Base-by-base conservation (phyloP, 2,888 invertebrate genomes). In the Pharmacophagus antenor region DNA sequence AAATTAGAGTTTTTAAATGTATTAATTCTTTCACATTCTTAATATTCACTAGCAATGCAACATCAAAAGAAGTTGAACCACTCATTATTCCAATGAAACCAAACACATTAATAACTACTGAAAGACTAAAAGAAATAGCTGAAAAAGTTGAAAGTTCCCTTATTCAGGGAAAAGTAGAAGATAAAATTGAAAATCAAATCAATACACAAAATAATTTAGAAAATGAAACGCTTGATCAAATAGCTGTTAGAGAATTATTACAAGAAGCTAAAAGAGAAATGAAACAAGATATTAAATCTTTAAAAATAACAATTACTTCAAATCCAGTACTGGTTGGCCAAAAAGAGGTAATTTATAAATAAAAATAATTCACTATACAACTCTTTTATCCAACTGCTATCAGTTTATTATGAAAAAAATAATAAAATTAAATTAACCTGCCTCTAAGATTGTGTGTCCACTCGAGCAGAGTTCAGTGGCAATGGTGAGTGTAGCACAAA, bases 181-280 rank as follows among this genome's bases (percentile, higher is more conserved):
- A 79, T 17, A 65, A 55, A 8, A 27, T 50, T 10, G 51, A 55
- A 7, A 62, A 25, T 18, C 51, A 54, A 44, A 50, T 62, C 21
- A 53, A 58, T n/a, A 7, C 3, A 15, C 59, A 64, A 10, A 57
- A 66, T 71, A 52, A 47, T 49, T 63, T 73, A 8, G 70, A 76
- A 65, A 80, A 79, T 80, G 85, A 76, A 70, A 79, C 82, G 0
- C 61, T 88, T 22, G 96, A 96, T 61, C 93, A 95, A 76, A 92
- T 94, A 77, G 96, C 95, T 20, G 93, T 94, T 0, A 89, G 93
- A 63, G 96, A 96, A 83, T 83, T 97, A 31, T 72, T 96, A 48
- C 91, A 92, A 66, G 94, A 94, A 71, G 81, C 91, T 0, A 85
- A 84, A 22, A 84, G 88, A 37, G 71, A 78, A 22, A 78, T 87